These are phyloP conservation scores for Ctenopoma multispine DNA, from an alignment of 2,797 vertebrate genomes.

Conservation along the genomic window DNA sequence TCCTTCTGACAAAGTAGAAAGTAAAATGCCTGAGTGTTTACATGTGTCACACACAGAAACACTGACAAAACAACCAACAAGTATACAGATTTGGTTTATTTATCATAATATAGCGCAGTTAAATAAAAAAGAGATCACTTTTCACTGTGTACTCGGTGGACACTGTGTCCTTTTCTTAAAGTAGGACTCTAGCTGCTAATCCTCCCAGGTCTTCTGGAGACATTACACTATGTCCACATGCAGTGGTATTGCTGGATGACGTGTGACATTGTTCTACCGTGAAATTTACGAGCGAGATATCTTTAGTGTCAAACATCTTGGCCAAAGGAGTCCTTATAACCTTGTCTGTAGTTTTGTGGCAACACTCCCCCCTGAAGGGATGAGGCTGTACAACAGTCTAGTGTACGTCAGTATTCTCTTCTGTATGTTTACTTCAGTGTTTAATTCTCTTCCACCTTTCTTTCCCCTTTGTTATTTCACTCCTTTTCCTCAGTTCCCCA, in stretches of 20 bases:
- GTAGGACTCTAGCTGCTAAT: constrained; percentile 64
- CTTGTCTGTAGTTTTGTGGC: constrained; percentile 21
- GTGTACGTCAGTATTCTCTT: not conserved
- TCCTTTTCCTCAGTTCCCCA: constrained; percentile 43
- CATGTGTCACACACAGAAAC: not conserved
- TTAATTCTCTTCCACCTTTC: constrained; percentile 26
- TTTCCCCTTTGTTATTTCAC: constrained; percentile 14
- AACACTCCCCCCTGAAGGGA: constrained; percentile 58
- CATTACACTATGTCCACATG: constrained; percentile 43
- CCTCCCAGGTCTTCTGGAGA: constrained; percentile 53
- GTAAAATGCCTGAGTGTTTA: constrained; percentile 17
- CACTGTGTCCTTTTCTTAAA: constrained; percentile 64
- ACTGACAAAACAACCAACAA: not conserved
- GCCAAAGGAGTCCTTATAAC: constrained; percentile 15
- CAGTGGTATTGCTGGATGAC: constrained; percentile 32
- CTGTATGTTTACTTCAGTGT: constrained; percentile 2
- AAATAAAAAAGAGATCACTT: constrained; percentile 4
- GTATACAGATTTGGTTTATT: not conserved
- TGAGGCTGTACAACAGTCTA: constrained; percentile 32
- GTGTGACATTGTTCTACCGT: constrained; percentile 66
- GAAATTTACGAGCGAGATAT: constrained; percentile 66
- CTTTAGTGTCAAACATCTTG: constrained; percentile 61
- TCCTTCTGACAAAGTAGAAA: constrained; percentile 25
- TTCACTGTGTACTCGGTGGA: constrained; percentile 16
- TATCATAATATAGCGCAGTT: not conserved